These are phyloP conservation scores for Allobates femoralis DNA, from an alignment of 2,797 vertebrate species.

Conservation along the genomic window DNA sequence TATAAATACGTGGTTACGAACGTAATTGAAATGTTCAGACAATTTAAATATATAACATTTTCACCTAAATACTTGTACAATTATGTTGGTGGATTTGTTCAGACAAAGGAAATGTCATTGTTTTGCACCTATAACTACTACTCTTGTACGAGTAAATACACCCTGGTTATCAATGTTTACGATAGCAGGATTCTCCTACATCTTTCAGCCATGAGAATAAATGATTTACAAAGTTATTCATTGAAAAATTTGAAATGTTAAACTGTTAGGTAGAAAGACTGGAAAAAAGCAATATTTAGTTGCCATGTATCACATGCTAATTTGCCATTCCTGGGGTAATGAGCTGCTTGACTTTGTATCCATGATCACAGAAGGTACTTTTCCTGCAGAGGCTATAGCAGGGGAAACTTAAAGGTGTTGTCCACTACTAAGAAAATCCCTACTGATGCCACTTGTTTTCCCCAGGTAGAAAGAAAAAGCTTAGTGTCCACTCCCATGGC, in stretches of 20 bases:
- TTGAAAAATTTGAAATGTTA: not conserved
- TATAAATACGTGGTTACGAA: constrained; percentile 47
- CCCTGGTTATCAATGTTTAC: constrained; percentile 24
- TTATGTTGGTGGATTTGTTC: constrained; percentile 28
- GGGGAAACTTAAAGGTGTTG: no score
- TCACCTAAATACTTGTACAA: constrained; percentile 46
- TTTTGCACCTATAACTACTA: constrained; percentile 46
- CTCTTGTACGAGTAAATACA: constrained; percentile 12
- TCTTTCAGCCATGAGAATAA: not conserved
- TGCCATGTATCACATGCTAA: not conserved
- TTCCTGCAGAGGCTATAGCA: no score
- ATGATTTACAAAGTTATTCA: not conserved
- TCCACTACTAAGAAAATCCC: no score
- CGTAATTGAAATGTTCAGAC: constrained; percentile 31
- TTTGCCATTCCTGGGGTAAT: no score
- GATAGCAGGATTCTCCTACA: constrained; percentile 11
- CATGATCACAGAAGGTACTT: no score
- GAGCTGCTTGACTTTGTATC: no score
- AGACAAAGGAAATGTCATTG: constrained; percentile 56
- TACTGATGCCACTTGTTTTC: no score
- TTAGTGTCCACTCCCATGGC: no score
- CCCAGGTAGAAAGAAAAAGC: no score
- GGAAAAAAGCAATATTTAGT: not conserved
- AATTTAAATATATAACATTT: constrained; percentile 51
- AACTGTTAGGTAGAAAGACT: not conserved